A percentile compares a stretch with the other conserved stretches of the same genome.
These are phyloP conservation scores for Gibbula magus DNA, from an alignment of 2,888 invertebrate species.

Conservation along the genomic window DNA sequence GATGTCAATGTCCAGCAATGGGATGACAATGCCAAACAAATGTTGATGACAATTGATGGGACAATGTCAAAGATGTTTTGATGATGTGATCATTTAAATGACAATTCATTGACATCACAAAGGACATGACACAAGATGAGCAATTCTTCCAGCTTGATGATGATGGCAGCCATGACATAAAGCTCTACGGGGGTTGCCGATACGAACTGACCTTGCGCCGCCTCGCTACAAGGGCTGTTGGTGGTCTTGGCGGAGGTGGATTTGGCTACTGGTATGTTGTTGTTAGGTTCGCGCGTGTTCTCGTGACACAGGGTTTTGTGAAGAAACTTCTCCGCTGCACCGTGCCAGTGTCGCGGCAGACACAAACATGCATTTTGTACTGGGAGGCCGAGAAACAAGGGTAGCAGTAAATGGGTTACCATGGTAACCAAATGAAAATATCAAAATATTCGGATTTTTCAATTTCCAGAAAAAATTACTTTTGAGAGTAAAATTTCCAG, in stretches of 20 bases:
- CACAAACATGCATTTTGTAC: constrained; percentile 53
- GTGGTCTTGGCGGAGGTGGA: background rate
- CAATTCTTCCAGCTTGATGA: no score
- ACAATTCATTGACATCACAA: no score
- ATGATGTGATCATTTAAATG: no score
- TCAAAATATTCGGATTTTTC: no score
- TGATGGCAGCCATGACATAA: background rate
- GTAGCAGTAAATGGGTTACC: background rate
- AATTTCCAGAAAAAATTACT: no score
- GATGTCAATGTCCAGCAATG: no score
- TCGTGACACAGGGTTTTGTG: constrained; percentile 46
- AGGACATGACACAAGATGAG: background rate
- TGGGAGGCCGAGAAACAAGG: constrained; percentile 34
- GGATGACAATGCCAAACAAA: no score
- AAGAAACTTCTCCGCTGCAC: constrained; percentile 43
- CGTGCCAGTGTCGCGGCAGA: constrained; percentile 45
- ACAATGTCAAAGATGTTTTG: no score
- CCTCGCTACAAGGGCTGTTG: background rate
- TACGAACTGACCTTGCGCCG: constrained; percentile 30
- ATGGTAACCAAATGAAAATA: background rate
- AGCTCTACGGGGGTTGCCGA: background rate
- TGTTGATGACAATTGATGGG: no score
- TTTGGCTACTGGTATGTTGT: constrained; percentile 34
- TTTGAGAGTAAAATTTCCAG: no score
- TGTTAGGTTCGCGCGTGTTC: constrained; percentile 42